A percentile compares a stretch with the other conserved stretches of the same genome.
phyloP scores from a whole-genome alignment of 2,888 invertebrate genomes.

The Apodemia zela region DNA sequence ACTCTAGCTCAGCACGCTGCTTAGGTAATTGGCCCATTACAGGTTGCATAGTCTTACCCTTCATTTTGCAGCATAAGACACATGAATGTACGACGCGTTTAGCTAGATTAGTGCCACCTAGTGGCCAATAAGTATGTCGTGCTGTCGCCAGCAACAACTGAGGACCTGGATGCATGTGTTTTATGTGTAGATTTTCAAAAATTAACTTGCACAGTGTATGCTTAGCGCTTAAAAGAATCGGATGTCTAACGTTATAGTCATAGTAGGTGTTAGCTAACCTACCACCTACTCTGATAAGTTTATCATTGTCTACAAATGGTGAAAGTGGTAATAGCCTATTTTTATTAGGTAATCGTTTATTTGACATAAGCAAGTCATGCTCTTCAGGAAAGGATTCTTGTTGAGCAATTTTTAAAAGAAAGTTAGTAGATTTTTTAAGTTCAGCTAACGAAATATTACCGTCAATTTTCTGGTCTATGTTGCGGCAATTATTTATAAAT shows the following conservation, averaged over 20 bases:
- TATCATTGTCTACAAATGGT: slow-evolving; percentile 20
- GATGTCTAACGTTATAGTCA: slow-evolving; percentile 29
- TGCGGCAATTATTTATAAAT: slow-evolving; percentile 22
- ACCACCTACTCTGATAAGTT: slow-evolving; percentile 29
- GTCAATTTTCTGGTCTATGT: slow-evolving; percentile 18
- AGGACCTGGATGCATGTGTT: slow-evolving; percentile 29
- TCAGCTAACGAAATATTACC: slow-evolving; percentile 26
- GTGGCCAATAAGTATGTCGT: slow-evolving; percentile 30
- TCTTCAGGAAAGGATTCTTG: slow-evolving; percentile 18
- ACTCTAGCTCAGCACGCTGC: slow-evolving; percentile 28
- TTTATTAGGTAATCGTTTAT: slow-evolving; percentile 13
- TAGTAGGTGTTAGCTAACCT: slow-evolving; percentile 30
- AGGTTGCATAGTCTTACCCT: slow-evolving; percentile 27
- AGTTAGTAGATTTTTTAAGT: slow-evolving; percentile 15
- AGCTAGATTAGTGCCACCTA: slow-evolving; percentile 27
- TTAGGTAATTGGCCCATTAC: slow-evolving; percentile 33
- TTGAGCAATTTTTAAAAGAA: slow-evolving; percentile 22
- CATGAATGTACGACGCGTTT: slow-evolving; percentile 26
- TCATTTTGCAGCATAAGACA: slow-evolving; percentile 25
- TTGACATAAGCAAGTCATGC: slow-evolving; percentile 11
- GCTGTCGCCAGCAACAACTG: slow-evolving; percentile 28
- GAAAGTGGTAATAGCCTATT: slow-evolving; percentile 8
- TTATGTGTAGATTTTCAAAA: not conserved
- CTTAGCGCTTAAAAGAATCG: slow-evolving; percentile 21
- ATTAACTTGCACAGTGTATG: slow-evolving; percentile 1